Evolutionary conservation across 1,140 invertebrate genomes (phyloP).

Genomic region (Saccostrea echinata): DNA sequence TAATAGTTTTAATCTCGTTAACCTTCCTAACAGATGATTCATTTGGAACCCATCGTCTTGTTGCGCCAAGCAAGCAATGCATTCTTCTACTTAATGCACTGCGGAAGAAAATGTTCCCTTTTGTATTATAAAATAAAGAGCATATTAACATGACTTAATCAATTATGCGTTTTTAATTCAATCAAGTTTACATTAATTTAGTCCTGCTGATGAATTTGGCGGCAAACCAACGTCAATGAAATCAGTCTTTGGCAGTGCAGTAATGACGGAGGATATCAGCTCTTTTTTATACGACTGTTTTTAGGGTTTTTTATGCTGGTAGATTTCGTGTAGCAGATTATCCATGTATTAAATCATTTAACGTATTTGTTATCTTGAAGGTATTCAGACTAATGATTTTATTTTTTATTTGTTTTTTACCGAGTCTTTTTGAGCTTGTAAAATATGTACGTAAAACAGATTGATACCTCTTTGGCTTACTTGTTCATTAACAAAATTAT

Average conservation of each 20-base stretch:
- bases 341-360: neutral
- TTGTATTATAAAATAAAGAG: neutral
- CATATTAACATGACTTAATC: constrained; percentile 41
- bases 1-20: constrained; percentile 24
- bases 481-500: no score
- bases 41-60: neutral
- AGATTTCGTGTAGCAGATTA: constrained; percentile 7
- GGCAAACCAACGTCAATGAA: neutral
- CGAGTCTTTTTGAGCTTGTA: no score
- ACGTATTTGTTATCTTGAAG: neutral
- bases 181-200: constrained; percentile 46
- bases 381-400: neutral
- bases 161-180: constrained; percentile 44
- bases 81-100: constrained; percentile 6
- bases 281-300: neutral
- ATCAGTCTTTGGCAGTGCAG: neutral
- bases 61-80: neutral
- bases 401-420: neutral
- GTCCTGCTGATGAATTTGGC: constrained; percentile 8
- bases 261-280: neutral
- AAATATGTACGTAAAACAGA: no score
- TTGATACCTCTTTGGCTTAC: no score
- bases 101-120: neutral
- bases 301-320: neutral
- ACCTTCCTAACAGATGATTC: constrained; percentile 1